These are phyloP conservation scores for Arrhopalites spinosus DNA, from an alignment of 2,888 invertebrate species.

Conservation along the genomic window DNA sequence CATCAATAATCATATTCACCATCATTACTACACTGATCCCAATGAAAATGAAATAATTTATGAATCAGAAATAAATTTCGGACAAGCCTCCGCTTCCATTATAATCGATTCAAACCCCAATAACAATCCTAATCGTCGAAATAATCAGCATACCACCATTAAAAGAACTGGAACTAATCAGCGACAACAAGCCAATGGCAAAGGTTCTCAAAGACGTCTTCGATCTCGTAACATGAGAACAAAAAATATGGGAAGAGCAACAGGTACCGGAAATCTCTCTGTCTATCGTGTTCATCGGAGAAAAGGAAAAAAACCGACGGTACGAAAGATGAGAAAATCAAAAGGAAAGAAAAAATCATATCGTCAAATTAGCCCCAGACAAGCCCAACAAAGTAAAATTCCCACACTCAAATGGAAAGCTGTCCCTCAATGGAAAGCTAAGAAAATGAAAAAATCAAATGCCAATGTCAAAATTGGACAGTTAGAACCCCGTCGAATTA, in stretches of 20 bases:
- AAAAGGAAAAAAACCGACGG: background rate
- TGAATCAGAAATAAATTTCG: background rate
- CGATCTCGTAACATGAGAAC: background rate
- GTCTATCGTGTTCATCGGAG: slow-evolving; percentile 10
- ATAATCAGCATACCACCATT: background rate
- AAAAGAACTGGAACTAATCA: background rate
- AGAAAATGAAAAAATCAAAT: slow-evolving; percentile 5
- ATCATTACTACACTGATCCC: slow-evolving; percentile 11
- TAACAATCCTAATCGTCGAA: background rate
- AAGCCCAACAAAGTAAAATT: background rate
- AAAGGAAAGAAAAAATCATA: slow-evolving; percentile 6
- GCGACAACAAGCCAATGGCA: background rate
- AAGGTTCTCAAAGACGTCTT: slow-evolving; percentile 3
- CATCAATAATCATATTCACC: slow-evolving; percentile 28
- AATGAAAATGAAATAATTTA: too few species aligned
- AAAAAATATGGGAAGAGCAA: slow-evolving; percentile 4
- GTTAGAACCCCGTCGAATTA: background rate
- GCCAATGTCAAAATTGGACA: slow-evolving; percentile 11
- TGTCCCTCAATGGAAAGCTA: slow-evolving; percentile 26
- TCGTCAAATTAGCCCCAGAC: background rate
- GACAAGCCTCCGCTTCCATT: background rate
- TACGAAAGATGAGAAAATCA: slow-evolving; percentile 11
- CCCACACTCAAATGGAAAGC: background rate
- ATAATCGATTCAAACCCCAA: background rate
- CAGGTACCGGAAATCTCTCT: slow-evolving; percentile 19